Conservation (phyloP, 1,140 invertebrate species). For the Scaptomyza pallida region DNA sequence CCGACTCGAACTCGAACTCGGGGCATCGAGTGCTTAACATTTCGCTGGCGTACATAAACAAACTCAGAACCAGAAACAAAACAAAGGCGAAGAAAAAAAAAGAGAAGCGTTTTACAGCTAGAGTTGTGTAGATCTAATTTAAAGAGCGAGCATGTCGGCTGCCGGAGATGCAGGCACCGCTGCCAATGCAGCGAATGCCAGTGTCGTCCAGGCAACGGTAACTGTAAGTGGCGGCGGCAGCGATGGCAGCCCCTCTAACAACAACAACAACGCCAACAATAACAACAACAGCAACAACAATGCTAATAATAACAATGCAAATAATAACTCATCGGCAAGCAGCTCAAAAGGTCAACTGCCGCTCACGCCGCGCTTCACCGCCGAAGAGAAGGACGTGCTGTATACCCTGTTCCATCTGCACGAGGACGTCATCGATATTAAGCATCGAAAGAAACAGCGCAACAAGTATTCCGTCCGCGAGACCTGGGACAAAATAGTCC, state of each 20-base stretch:
- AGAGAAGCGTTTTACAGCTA: not conserved
- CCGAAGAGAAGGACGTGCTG: slow-evolving; percentile 81
- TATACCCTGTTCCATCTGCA: slow-evolving; percentile 75
- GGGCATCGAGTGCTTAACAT: slow-evolving; percentile 17
- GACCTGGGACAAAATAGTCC: slow-evolving; percentile 81
- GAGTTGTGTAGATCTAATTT: not conserved
- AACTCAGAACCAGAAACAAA: slow-evolving; percentile 21
- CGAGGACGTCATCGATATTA: slow-evolving; percentile 83
- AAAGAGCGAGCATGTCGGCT: slow-evolving; percentile 41
- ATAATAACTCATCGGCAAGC: slow-evolving; percentile 30
- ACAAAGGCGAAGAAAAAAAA: slow-evolving; percentile 10
- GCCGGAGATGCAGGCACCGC: slow-evolving; percentile 44
- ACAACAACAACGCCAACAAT: not conserved
- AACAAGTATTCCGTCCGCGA: slow-evolving; percentile 81
- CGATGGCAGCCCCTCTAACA: slow-evolving; percentile 11
- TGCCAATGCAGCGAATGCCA: slow-evolving; percentile 34
- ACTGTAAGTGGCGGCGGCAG: slow-evolving; percentile 32
- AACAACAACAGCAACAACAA: slow-evolving; percentile 3
- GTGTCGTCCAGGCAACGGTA: slow-evolving; percentile 38
- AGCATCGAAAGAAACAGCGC: slow-evolving; percentile 76
- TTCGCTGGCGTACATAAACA: slow-evolving; percentile 24
- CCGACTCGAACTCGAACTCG: slow-evolving; percentile 1
- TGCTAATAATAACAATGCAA: slow-evolving; percentile 32
- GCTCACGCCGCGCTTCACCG: slow-evolving; percentile 77
- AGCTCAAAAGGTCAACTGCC: slow-evolving; percentile 59